Evolutionary conservation across 2,113 vertebrate genomes (phyloP).

Genomic region (Corythornis cristatus): DNA sequence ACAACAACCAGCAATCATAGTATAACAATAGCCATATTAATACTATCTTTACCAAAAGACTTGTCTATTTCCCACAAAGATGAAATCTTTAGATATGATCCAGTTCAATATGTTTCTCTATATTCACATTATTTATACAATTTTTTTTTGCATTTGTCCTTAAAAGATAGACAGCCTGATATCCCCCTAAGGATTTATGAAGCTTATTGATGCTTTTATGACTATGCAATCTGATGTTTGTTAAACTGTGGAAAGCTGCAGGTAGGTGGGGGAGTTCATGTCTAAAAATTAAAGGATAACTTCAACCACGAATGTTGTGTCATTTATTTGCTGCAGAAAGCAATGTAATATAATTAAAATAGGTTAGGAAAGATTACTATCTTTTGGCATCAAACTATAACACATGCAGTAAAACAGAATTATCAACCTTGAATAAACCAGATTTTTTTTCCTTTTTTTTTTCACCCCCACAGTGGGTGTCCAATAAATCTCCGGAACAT

Average conservation of each 20-base stretch:
- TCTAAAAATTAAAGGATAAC: constrained; percentile 23
- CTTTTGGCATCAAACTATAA: constrained; percentile 70
- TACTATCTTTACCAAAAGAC: neutral
- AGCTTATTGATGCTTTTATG: neutral
- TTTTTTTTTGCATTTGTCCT: neutral
- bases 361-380: constrained; percentile 60
- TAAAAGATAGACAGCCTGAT: neutral
- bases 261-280: neutral
- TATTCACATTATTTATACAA: neutral
- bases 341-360: constrained; percentile 61
- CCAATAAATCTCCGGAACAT: constrained; percentile 34
- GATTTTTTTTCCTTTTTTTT: neutral
- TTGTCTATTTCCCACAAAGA: neutral
- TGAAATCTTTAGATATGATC: neutral
- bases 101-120: neutral
- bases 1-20: neutral
- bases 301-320: neutral
- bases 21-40: neutral
- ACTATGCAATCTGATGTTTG: neutral
- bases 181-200: neutral
- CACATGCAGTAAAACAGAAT: constrained; percentile 58
- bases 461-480: neutral
- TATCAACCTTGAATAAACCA: constrained; percentile 17
- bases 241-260: neutral
- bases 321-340: constrained; percentile 16